Evolutionary conservation across 37 sponge, comb jelly and placozoan genomes (phyloP).

Genomic region (Aphrocallistes beatrix): DNA sequence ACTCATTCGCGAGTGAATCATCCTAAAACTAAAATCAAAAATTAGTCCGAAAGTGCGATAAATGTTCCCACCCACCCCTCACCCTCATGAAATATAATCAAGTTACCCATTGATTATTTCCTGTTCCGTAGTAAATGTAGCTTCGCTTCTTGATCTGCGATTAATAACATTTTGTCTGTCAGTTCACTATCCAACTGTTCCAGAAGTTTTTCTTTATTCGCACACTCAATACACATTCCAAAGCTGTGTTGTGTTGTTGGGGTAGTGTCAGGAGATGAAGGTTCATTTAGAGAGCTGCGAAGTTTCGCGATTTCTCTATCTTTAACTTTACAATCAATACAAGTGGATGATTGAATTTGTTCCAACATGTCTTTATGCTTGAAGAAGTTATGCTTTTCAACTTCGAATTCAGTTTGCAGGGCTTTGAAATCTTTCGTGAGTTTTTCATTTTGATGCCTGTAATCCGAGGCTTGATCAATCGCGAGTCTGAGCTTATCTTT

Average conservation of each 20-base stretch:
- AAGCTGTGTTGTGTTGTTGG: background rate
- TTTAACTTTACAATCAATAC: constrained; percentile 16
- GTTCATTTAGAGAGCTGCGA: background rate
- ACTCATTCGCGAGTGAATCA: too few species aligned
- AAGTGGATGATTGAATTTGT: background rate
- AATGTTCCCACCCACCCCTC: too few species aligned
- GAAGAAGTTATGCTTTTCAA: background rate
- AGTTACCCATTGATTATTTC: too few species aligned
- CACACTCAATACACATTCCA: background rate
- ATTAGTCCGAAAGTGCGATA: too few species aligned
- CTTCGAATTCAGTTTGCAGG: background rate
- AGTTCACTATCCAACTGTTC: constrained; percentile 10
- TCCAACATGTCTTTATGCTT: constrained; percentile 8
- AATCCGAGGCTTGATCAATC: constrained; percentile 3
- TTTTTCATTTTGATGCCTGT: background rate
- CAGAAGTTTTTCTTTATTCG: background rate
- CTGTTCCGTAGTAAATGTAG: background rate
- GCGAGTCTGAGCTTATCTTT: constrained; percentile 18
- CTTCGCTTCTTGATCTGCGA: constrained; percentile 16
- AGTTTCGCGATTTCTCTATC: background rate
- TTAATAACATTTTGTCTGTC: background rate
- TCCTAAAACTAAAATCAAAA: too few species aligned
- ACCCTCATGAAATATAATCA: too few species aligned
- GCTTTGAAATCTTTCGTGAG: background rate
- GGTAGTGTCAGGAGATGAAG: background rate